These are phyloP conservation scores for Trissolcus basalis DNA, from an alignment of 1,140 invertebrate genomes.

Conservation along the genomic window DNA sequence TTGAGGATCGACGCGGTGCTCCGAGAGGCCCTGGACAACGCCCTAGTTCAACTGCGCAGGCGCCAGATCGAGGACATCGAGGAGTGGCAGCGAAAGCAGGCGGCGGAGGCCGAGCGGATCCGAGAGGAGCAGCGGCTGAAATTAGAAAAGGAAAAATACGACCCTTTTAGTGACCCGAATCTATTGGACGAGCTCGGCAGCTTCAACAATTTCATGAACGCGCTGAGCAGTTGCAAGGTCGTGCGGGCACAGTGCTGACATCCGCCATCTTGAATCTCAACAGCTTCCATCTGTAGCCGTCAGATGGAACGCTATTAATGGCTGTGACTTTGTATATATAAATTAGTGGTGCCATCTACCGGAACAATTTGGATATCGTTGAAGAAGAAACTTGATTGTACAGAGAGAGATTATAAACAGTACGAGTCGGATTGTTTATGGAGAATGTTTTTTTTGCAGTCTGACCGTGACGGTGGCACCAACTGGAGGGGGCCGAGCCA, in stretches of 20 bases:
- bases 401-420: too few relatives aligned
- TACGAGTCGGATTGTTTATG: constrained; percentile 62
- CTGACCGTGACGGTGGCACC: constrained; percentile 56
- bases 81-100: constrained; percentile 4
- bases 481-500: constrained; percentile 35
- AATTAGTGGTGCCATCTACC: too few relatives aligned
- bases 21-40: background rate
- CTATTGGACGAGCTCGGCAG: constrained; percentile 64
- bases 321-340: background rate
- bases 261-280: background rate
- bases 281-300: background rate
- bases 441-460: constrained; percentile 75
- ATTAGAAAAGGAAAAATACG: constrained; percentile 11
- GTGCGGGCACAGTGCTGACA: background rate
- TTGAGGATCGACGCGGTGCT: constrained; percentile 9
- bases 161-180: constrained; percentile 52
- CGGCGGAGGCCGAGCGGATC: background rate
- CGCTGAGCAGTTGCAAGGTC: constrained; percentile 62
- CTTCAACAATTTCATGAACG: constrained; percentile 66
- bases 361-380: too few relatives aligned
- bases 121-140: background rate
- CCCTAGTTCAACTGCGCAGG: background rate
- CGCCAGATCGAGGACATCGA: constrained; percentile 6
- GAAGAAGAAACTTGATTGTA: too few relatives aligned
- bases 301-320: background rate